phyloP scores from a whole-genome alignment of 2,888 invertebrate genomes.

The Caenorhabditis sp. region DNA sequence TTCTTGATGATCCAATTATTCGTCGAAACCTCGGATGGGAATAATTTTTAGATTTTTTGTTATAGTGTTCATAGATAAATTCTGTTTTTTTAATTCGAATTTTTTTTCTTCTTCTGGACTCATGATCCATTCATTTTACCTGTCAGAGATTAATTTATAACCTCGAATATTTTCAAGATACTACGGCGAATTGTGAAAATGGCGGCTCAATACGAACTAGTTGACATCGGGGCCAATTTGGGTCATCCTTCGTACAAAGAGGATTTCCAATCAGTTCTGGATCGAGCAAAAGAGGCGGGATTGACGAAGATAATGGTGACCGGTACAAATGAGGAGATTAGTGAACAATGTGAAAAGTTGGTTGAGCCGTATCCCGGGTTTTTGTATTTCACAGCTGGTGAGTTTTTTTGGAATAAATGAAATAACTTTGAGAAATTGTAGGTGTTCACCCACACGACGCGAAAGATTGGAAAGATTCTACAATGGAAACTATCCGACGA shows the following conservation, averaged over 20 bases:
- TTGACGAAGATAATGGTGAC: slow-evolving; percentile 66
- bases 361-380: slow-evolving; percentile 57
- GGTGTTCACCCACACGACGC: slow-evolving; percentile 70
- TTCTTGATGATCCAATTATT: slow-evolving; percentile 65
- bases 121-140: background rate
- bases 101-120: background rate
- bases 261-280: slow-evolving; percentile 57
- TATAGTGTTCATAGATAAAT: background rate
- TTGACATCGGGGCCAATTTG: slow-evolving; percentile 68
- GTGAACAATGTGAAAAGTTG: slow-evolving; percentile 49
- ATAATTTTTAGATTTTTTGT: slow-evolving; percentile 21
- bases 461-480: slow-evolving; percentile 55
- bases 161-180: background rate
- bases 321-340: slow-evolving; percentile 60
- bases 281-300: slow-evolving; percentile 62
- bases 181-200: slow-evolving; percentile 4
- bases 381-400: slow-evolving; percentile 67
- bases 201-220: slow-evolving; percentile 56
- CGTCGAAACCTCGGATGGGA: slow-evolving; percentile 69
- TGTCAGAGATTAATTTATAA: background rate
- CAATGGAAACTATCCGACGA: slow-evolving; percentile 18
- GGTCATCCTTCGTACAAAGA: slow-evolving; percentile 59
- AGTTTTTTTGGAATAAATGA: slow-evolving; percentile 6
- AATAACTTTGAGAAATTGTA: slow-evolving; percentile 15
- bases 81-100: slow-evolving; percentile 5